Conservation (phyloP, 2,888 invertebrate genomes). For the Cephus pygmeus region DNA sequence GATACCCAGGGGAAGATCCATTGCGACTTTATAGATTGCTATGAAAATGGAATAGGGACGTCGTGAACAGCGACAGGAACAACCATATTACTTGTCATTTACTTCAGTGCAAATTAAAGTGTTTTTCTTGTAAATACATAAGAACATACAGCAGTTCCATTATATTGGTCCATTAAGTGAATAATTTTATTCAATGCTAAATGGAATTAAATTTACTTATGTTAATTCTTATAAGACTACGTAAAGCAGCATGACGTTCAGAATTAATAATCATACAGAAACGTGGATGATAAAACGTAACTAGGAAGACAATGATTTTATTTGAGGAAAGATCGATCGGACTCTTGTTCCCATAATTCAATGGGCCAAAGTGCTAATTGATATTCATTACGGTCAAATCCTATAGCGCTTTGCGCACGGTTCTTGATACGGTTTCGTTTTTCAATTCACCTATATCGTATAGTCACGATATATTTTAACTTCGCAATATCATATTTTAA, state of each 20-base stretch:
- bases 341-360: neutral
- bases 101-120: neutral
- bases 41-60: neutral
- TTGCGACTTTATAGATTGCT: neutral
- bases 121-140: neutral
- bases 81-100: neutral
- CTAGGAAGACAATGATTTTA: neutral
- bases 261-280: too few species aligned
- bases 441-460: neutral
- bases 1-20: too few species aligned
- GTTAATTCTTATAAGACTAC: too few species aligned
- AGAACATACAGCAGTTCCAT: too few species aligned
- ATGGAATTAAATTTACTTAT: too few species aligned
- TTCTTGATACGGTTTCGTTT: neutral
- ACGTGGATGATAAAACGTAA: too few species aligned
- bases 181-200: too few species aligned
- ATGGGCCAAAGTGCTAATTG: neutral
- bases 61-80: neutral
- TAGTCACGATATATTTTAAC: neutral
- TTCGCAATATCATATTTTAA: neutral
- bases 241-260: too few species aligned
- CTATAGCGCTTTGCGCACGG: neutral
- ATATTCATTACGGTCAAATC: neutral
- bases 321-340: neutral
- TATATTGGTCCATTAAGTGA: too few species aligned